These are phyloP conservation scores for Rattus norvegicus DNA, from an alignment of 2,113 vertebrate species.

Conservation along the genomic window GRCr8 NC_086020.1:243248501-243249000, in stretches of 20 bases:
- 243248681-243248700: constrained; percentile 64
- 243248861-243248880: constrained; percentile 85
- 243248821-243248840: constrained; percentile 83
- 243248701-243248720: constrained; percentile 70
- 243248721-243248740: constrained; percentile 80
- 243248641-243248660: neutral
- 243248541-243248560: constrained; percentile 44
- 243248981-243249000: constrained; percentile 87
- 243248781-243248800: constrained; percentile 80
- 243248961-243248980: constrained; percentile 82
- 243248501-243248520: constrained; percentile 16
- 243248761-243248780: constrained; percentile 83
- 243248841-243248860: constrained; percentile 83
- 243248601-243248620: constrained; percentile 13
- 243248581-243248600: constrained; percentile 63
- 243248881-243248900: constrained; percentile 84
- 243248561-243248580: constrained; percentile 51
- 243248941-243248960: constrained; percentile 81
- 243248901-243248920: constrained; percentile 83
- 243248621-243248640: constrained; percentile 56
- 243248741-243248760: constrained; percentile 73
- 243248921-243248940: constrained; percentile 82
- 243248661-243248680: constrained; percentile 38
- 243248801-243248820: constrained; percentile 79
- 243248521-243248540: constrained; percentile 35